Evolutionary conservation across 1,140 invertebrate species (phyloP), one percentile per base, ranked within the genome.

Genomic region (Habropoda laboriosa): DNA sequence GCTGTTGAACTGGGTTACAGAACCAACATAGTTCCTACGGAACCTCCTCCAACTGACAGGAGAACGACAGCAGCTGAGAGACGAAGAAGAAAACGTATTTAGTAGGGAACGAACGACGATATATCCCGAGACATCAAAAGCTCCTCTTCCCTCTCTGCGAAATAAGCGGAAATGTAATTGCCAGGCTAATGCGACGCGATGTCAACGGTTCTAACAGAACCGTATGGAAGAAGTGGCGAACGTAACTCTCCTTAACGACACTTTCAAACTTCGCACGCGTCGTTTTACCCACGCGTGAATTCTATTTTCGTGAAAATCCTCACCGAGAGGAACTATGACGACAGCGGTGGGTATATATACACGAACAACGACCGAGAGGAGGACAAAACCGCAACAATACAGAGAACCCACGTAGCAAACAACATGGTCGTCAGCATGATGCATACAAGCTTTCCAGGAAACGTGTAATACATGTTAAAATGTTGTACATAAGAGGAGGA

Each of bases 141-240:
- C n/a, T n/a, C n/a, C n/a, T n/a, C n/a, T n/a, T n/a, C n/a, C n/a
- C n/a, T n/a, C 6, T 35, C 21, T 40, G 35, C 16, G 38, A 63
- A 42, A 63, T 63, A 63, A 63, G 30, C n/a, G 24, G n/a, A 66
- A 66, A 45, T n/a, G 42, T 27, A 66, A 47, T 66, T 47, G 24
- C 42, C 24, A 24, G 27, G 0, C 24, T 3, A 47, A 45, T 27
- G 8, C 30, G 16, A 18, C 38, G 13, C 12, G 38, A 27, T 24
- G 40, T 63, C 8, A 13, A 63, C 24, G 13, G 16, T 12, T 30
- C 38, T 18, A 13, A 4, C 13, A 7, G n/a, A 42, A 24, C 7
- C 21, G 27, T n/a, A 27, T 3, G n/a, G n/a, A n/a, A 18, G 6
- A 1, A 42, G 24, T 4, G 21, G 12, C 38, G n/a, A 10, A 16